phyloP scores from a whole-genome alignment of 2,797 vertebrate genomes.

The Onychomys torridus region DNA sequence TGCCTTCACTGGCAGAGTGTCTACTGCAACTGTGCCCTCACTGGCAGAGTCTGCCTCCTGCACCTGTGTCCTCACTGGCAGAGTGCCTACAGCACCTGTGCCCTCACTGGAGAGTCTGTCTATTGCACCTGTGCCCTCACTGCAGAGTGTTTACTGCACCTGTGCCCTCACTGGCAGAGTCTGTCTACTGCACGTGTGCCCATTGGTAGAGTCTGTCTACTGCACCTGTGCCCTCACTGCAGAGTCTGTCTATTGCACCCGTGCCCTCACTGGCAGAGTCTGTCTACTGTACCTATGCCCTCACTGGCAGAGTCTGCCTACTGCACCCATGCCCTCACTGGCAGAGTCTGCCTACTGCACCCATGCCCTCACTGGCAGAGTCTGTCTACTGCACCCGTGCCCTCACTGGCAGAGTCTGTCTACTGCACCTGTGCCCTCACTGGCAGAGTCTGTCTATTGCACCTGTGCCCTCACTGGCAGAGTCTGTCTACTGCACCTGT shows the following conservation, averaged over 20 bases:
- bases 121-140: background rate
- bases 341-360: background rate
- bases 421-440: background rate
- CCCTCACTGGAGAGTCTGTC: background rate
- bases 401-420: too few relatives aligned
- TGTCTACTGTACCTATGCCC: background rate
- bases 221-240: background rate
- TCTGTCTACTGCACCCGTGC: too few relatives aligned
- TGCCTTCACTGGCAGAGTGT: background rate
- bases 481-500: background rate
- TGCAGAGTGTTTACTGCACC: background rate
- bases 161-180: background rate
- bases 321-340: background rate
- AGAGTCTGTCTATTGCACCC: background rate
- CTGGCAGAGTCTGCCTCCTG: background rate
- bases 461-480: background rate
- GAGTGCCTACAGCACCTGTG: background rate
- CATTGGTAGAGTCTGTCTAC: rapidly evolving
- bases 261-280: background rate
- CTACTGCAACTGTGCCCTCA: background rate
- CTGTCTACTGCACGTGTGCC: background rate
- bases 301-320: background rate
- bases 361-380: background rate
- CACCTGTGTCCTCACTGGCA: background rate
- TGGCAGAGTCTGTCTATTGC: background rate